These are phyloP conservation scores for Lasioglossum zephyrum DNA, from an alignment of 2,888 invertebrate species.

Conservation along the genomic window DNA sequence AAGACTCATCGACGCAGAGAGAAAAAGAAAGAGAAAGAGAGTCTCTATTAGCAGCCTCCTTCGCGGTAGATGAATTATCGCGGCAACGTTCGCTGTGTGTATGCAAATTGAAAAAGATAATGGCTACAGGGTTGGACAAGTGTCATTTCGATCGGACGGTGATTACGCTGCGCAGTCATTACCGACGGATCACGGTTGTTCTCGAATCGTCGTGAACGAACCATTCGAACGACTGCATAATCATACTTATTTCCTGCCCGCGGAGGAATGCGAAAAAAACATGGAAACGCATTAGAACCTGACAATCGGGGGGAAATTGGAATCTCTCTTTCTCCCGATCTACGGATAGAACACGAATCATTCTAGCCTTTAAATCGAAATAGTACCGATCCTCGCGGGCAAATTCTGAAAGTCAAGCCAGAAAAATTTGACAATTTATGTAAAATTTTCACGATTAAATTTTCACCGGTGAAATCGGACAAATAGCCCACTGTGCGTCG, in stretches of 20 bases:
- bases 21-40: background rate
- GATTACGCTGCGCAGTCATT: slow-evolving; percentile 57
- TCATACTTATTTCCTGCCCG: slow-evolving; percentile 29
- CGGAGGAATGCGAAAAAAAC: slow-evolving; percentile 36
- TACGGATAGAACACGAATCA: background rate
- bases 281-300: background rate
- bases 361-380: background rate
- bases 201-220: slow-evolving; percentile 58
- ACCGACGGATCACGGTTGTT: slow-evolving; percentile 59
- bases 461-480: too few species aligned
- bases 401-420: too few species aligned
- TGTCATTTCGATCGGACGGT: slow-evolving; percentile 48
- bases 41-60: slow-evolving; percentile 43
- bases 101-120: slow-evolving; percentile 65
- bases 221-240: slow-evolving; percentile 47
- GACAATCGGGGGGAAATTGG: slow-evolving; percentile 2
- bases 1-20: background rate
- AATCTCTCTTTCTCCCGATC: slow-evolving; percentile 10
- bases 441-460: too few species aligned
- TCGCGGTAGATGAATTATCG: slow-evolving; percentile 42
- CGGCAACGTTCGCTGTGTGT: slow-evolving; percentile 53
- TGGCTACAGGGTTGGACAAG: slow-evolving; percentile 21
- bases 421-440: too few species aligned
- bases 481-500: too few species aligned
- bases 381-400: too few species aligned